Evolutionary conservation across 1,140 invertebrate genomes (phyloP), one percentile per base, ranked within the genome.

Genomic region (Sipha flava): DNA sequence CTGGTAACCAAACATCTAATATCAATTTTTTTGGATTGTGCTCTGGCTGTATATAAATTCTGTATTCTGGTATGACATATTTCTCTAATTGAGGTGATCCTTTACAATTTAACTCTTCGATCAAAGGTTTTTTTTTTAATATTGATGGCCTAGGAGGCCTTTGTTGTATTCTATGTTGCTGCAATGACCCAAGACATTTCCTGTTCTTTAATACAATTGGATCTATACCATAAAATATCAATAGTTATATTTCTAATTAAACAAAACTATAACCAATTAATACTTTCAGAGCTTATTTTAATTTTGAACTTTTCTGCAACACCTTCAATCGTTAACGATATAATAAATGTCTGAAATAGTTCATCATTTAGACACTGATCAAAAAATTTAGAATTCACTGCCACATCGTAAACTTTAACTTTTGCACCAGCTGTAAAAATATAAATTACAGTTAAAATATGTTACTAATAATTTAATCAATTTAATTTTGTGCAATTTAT

Each of bases 351-450:
- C 82, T 90, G 89, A 81, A 94, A 94, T 0, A 92, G 83, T 81
- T 90, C 86, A 82, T 89, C 91, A 9, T 86, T 88, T 83, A 90
- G 86, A 57, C 91, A 87, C 87, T 92, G 92, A 3, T 87, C 86
- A 81, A 91, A 90, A 83, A 95, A 95, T 16, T 86, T 85, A 9
- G 91, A 87, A 84, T 92, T 91, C 14, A 95, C 89, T 9, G 93
- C 91, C 49, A 95, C 89, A 85, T 95, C 93, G 85, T 91, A 93
- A 0, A 89, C 92, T 80, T 89, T 89, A 31, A 91, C 91, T 0
- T 89, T 87, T 18, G 87, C 86, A 18, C 92, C 91, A 81, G 89
- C 88, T 90, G 83, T 79, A 83, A 83, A 81, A 80, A 47, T 29
- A 77, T 26, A 7, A 21, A 34, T n/a, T 43, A 16, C 37, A 21